Evolutionary conservation across 2,888 invertebrate species (phyloP).

Genomic region (Megalurothrips usitatus): DNA sequence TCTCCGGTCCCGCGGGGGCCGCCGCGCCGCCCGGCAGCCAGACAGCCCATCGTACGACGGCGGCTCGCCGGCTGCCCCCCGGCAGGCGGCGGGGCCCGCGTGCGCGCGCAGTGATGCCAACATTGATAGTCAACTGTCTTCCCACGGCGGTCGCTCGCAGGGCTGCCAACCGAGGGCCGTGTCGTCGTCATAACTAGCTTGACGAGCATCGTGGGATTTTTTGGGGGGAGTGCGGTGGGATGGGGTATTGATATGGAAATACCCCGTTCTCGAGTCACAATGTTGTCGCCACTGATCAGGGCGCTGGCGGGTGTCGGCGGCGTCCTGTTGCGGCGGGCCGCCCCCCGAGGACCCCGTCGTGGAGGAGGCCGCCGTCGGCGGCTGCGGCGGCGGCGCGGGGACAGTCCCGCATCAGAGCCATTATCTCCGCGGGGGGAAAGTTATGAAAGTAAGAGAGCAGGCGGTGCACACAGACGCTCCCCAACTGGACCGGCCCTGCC

Average conservation of each 20-base stretch:
- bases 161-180: too few species aligned
- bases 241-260: too few species aligned
- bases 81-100: slow-evolving; percentile 59
- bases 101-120: slow-evolving; percentile 48
- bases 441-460: neutral
- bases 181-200: too few species aligned
- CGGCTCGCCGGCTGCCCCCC: slow-evolving; percentile 47
- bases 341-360: slow-evolving; percentile 73
- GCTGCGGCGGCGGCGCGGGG: too few species aligned
- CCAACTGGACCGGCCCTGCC: neutral
- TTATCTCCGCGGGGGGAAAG: neutral
- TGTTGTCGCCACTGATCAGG: slow-evolving; percentile 45
- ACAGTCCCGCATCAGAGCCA: neutral
- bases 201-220: too few species aligned
- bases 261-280: too few species aligned
- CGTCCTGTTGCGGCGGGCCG: slow-evolving; percentile 81
- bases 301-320: slow-evolving; percentile 95
- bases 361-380: too few species aligned
- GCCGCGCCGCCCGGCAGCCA: neutral
- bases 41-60: neutral
- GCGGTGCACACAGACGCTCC: neutral
- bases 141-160: too few species aligned
- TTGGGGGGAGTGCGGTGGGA: too few species aligned
- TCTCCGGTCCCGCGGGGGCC: too few species aligned
- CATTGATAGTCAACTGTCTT: too few species aligned